Conservation (phyloP, 2,888 invertebrate species). For the Microplitis manilae region DNA sequence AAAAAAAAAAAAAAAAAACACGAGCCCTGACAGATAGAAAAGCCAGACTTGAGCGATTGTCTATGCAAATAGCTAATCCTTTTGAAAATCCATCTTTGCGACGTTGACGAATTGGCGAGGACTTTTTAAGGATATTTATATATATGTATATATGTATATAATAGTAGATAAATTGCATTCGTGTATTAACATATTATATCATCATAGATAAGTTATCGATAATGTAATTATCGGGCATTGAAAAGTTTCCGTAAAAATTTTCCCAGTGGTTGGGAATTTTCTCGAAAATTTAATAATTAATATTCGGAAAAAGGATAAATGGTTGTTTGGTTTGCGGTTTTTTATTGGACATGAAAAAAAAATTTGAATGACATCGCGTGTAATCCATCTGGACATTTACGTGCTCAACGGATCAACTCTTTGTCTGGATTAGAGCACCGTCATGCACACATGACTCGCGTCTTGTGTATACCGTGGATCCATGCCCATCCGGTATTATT, state of each 20-base stretch:
- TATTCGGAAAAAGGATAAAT: not conserved
- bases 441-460: slow-evolving; percentile 63
- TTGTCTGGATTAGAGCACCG: slow-evolving; percentile 67
- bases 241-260: not conserved
- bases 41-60: slow-evolving; percentile 65
- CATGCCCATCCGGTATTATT: not conserved
- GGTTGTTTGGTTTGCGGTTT: not conserved
- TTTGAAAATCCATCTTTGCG: slow-evolving; percentile 67
- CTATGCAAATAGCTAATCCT: slow-evolving; percentile 71
- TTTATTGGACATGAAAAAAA: not conserved
- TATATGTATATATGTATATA: too few species aligned
- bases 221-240: not conserved
- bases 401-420: slow-evolving; percentile 66
- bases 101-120: slow-evolving; percentile 68
- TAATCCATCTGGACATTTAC: slow-evolving; percentile 22
- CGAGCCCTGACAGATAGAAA: slow-evolving; percentile 30
- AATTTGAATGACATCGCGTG: slow-evolving; percentile 2
- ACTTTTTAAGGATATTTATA: slow-evolving; percentile 47
- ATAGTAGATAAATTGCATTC: slow-evolving; percentile 35
- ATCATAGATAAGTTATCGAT: slow-evolving; percentile 4
- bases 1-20: slow-evolving; percentile 23
- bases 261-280: not conserved
- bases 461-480: not conserved
- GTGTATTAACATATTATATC: slow-evolving; percentile 15
- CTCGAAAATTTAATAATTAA: not conserved